Percentiles rank a stretch among this genome's conserved stretches.
Evolutionary conservation across 2,113 vertebrate species (phyloP).

Genomic region (Neodon shergylaensis): DNA sequence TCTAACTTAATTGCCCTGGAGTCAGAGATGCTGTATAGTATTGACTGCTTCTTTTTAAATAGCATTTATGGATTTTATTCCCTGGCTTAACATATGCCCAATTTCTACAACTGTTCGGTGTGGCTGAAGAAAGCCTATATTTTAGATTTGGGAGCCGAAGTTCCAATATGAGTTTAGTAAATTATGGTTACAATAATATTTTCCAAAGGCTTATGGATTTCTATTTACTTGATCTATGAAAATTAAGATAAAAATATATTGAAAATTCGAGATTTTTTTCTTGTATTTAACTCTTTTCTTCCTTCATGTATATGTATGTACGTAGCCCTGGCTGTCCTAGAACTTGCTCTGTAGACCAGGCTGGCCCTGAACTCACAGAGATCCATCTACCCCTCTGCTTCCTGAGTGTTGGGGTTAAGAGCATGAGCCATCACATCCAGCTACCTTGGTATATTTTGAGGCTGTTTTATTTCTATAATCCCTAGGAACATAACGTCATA

Average conservation of each 20-base stretch:
- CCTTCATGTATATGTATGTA: neutral
- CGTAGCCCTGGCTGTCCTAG: neutral
- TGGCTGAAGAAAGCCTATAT: conserved; percentile 13
- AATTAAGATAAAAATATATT: neutral
- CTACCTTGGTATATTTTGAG: neutral
- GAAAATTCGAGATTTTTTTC: neutral
- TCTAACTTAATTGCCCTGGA: neutral
- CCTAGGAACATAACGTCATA: neutral
- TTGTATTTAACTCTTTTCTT: neutral
- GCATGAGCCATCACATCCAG: neutral
- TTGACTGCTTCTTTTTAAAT: neutral
- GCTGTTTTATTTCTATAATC: neutral
- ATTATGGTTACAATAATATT: neutral
- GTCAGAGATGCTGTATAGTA: neutral
- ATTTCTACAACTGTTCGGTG: conserved; percentile 30
- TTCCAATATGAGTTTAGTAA: neutral
- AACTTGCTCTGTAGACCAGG: neutral
- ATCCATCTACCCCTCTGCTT: neutral
- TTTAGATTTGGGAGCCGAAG: neutral
- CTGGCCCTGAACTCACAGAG: neutral
- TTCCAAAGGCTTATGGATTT: neutral
- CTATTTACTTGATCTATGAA: conserved; percentile 20
- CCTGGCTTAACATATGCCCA: neutral
- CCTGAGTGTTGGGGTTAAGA: neutral
- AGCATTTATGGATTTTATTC: neutral